Evolutionary conservation across 2,113 vertebrate genomes (phyloP).

Genomic region (Forbesichthys papilliferus): DNA sequence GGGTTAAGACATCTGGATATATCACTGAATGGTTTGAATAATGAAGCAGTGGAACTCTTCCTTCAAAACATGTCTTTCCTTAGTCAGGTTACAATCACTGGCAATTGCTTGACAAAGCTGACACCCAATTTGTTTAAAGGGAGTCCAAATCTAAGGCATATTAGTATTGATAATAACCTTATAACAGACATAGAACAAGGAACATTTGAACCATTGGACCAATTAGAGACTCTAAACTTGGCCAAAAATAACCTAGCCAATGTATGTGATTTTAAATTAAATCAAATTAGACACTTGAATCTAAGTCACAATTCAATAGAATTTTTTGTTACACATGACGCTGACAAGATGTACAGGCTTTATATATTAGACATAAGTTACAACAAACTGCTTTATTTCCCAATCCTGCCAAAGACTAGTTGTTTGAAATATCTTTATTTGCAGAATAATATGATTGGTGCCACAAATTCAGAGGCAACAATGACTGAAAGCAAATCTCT

Average conservation of each 20-base stretch:
- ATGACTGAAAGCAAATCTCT: conserved; percentile 51
- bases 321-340: conserved; percentile 64
- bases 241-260: conserved; percentile 76
- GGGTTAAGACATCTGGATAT: conserved; percentile 75
- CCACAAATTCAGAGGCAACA: conserved; percentile 48
- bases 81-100: conserved; percentile 68
- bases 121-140: conserved; percentile 65
- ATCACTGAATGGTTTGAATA: conserved; percentile 74
- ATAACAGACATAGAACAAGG: conserved; percentile 76
- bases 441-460: conserved; percentile 75
- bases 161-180: conserved; percentile 74
- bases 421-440: conserved; percentile 75
- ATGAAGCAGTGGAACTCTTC: conserved; percentile 70
- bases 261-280: conserved; percentile 79
- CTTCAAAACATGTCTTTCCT: conserved; percentile 73
- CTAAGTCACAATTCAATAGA: conserved; percentile 78
- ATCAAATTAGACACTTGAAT: conserved; percentile 73
- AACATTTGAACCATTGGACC: conserved; percentile 70
- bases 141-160: conserved; percentile 49
- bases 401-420: conserved; percentile 68
- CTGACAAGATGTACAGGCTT: conserved; percentile 63
- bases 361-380: conserved; percentile 77
- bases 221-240: conserved; percentile 72
- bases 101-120: conserved; percentile 74
- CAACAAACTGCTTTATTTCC: conserved; percentile 79